These are phyloP conservation scores for Cosmia pyralina DNA, from an alignment of 2,888 invertebrate species.

Conservation along the genomic window DNA sequence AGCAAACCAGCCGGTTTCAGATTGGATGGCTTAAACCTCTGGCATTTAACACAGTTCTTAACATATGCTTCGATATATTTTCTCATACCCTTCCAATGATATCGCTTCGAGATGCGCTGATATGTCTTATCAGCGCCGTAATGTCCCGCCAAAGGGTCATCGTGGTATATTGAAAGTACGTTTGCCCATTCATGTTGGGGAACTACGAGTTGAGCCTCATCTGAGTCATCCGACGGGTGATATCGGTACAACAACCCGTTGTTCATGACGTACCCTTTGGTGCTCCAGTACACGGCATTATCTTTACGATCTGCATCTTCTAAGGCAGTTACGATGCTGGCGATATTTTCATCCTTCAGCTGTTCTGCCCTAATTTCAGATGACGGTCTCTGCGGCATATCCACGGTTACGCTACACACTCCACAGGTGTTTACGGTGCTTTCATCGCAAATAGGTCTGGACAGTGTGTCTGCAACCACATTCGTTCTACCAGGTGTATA, in stretches of 20 bases:
- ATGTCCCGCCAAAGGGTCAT: background rate
- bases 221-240: background rate
- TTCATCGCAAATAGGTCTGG: constrained; percentile 1
- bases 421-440: constrained; percentile 10
- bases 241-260: too few species aligned
- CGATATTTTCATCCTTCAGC: constrained; percentile 1
- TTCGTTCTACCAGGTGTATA: constrained; percentile 4
- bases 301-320: too few species aligned
- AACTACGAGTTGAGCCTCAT: constrained; percentile 16
- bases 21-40: constrained; percentile 70
- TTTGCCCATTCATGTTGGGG: constrained; percentile 13
- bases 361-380: constrained; percentile 18
- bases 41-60: constrained; percentile 57
- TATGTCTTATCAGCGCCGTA: constrained; percentile 15
- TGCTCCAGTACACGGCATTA: too few species aligned
- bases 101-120: constrained; percentile 9
- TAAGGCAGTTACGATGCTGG: background rate
- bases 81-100: constrained; percentile 53
- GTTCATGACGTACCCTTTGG: too few species aligned
- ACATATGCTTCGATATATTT: constrained; percentile 33
- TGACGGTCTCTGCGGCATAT: constrained; percentile 15
- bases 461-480: background rate
- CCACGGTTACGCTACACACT: constrained; percentile 7
- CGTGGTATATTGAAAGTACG: constrained; percentile 9
- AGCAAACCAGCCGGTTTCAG: constrained; percentile 70